Conservation (phyloP, 2,113 vertebrate genomes). For the Ceratotherium simum region DNA sequence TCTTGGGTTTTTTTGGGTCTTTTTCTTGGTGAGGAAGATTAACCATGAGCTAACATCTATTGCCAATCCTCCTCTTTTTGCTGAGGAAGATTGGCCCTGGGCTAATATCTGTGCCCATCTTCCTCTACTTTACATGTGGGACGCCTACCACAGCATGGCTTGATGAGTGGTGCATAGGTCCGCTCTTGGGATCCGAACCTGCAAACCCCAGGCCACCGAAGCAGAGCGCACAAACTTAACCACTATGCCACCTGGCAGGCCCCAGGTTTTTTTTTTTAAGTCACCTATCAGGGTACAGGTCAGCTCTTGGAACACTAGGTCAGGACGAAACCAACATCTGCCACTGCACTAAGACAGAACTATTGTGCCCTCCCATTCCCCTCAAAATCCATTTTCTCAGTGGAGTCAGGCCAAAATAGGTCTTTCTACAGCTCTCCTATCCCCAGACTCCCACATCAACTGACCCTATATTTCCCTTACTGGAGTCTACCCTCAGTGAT, state of each 20-base stretch:
- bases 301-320: not conserved
- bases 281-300: accelerated
- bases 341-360: not conserved
- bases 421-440: not conserved
- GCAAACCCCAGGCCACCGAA: too few relatives aligned
- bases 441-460: not conserved
- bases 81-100: too few relatives aligned
- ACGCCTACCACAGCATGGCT: too few relatives aligned
- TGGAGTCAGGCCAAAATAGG: not conserved
- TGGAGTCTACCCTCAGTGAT: not conserved
- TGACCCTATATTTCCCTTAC: not conserved
- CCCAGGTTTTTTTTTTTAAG: not conserved
- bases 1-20: not conserved
- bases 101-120: too few relatives aligned
- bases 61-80: too few relatives aligned
- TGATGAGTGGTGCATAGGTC: too few relatives aligned
- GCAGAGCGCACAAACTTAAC: too few relatives aligned
- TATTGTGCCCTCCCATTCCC: not conserved
- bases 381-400: not conserved
- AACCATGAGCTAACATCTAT: too few relatives aligned
- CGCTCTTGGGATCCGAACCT: too few relatives aligned
- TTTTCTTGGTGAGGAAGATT: too few relatives aligned
- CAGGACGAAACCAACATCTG: not conserved
- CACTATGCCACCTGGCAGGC: too few relatives aligned
- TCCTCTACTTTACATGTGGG: too few relatives aligned